These are phyloP conservation scores for Mugil cephalus DNA, from an alignment of 2,113 vertebrate genomes.

Conservation along the genomic window DNA sequence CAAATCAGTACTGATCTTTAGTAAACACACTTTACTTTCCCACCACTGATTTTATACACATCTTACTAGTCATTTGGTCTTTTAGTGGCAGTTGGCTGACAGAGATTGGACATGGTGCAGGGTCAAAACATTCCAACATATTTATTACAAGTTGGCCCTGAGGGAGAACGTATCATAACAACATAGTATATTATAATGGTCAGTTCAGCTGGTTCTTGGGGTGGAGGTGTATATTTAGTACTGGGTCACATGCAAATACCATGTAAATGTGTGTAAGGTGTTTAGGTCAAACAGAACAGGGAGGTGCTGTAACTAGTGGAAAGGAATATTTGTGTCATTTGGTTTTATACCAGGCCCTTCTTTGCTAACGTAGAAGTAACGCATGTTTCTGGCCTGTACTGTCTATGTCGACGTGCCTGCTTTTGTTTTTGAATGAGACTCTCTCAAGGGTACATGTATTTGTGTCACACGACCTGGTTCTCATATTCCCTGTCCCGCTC, in stretches of 20 bases:
- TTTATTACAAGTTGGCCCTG: too few relatives aligned
- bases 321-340: not conserved
- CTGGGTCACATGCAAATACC: not conserved
- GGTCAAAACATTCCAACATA: too few relatives aligned
- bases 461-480: constrained; percentile 3
- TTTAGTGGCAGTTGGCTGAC: too few relatives aligned
- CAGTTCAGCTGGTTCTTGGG: too few relatives aligned
- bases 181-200: too few relatives aligned
- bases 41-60: too few relatives aligned
- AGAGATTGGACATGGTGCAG: too few relatives aligned
- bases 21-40: too few relatives aligned
- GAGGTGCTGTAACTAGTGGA: not conserved
- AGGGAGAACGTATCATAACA: too few relatives aligned
- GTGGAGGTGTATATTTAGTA: too few relatives aligned
- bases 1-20: too few relatives aligned
- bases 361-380: constrained; percentile 12
- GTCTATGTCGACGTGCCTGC: constrained; percentile 1
- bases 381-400: constrained; percentile 10
- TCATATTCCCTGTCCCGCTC: not conserved
- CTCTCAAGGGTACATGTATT: constrained; percentile 13
- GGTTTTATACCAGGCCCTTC: constrained; percentile 1
- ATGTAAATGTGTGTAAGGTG: constrained; percentile 15
- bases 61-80: too few relatives aligned
- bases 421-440: constrained; percentile 51
- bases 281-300: constrained; percentile 25